Base-by-base conservation (phyloP, 1,140 invertebrate species). In the Sarcophaga peregrina region DNA sequence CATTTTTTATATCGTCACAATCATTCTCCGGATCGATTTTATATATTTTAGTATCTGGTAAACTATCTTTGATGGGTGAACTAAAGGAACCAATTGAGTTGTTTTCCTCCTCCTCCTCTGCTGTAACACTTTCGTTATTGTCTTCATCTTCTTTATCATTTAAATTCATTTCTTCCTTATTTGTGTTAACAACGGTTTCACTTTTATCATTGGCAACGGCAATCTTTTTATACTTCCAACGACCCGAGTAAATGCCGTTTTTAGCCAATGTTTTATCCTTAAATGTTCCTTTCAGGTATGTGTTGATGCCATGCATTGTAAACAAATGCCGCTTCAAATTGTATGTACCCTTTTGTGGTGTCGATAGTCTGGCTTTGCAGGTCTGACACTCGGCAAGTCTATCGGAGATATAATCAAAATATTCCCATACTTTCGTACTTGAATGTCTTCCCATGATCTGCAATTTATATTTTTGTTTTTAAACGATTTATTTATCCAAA, bases 261-360 rank as follows among this genome's bases (percentile, higher is more conserved):
- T 37, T 37, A 37, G 25, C 4, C 4, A 37, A 37, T 37, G 25
- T 37, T 37, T 37, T 37, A 37, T 37, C 25, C 4, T 37, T 37
- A 37, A 37, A 37, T n/a, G 10, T 11, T 62, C 54, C 54, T 7
- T 11, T 7, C 54, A 85, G 86, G 82, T 86, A 8, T 85, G 84
- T 47, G 87, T 85, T 17, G 87, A 62, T 68, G 85, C 47, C 73
- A 87, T 88, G 72, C 78, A 87, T 86, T 54, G 86, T 80, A 46
- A 88, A 86, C 50, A 89, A 81, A 76, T 89, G 87, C 81, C 87
- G 86, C 84, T 87, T 87, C 80, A 89, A 78, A 83, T 89, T 89
- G 46, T n/a, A 6, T 15, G 11, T 11, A 85, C 86, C 4, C 86
- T 88, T 4, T 87, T 87, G 47, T 89, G 86, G 83, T 89, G 89